These are phyloP conservation scores for Ornithoptera priamus DNA, from an alignment of 2,888 invertebrate genomes.

Conservation along the genomic window DNA sequence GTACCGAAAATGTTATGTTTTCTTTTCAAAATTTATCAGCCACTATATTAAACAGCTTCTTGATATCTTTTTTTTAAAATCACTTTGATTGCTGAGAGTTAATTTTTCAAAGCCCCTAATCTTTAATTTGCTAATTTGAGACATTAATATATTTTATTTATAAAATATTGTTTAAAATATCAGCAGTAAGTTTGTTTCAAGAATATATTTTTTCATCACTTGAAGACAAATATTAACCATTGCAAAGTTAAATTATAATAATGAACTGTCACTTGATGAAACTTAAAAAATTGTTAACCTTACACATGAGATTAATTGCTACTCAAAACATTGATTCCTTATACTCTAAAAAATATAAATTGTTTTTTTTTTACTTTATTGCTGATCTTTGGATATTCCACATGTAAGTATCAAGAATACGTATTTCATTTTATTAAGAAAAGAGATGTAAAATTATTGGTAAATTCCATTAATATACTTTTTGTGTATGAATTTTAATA, in stretches of 20 bases:
- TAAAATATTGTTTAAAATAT: too few relatives aligned
- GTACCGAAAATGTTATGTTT: neutral
- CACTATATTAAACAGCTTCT: neutral
- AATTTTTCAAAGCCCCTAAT: neutral
- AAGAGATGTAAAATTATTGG: neutral
- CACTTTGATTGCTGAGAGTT: neutral
- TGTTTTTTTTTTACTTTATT: conserved; percentile 12
- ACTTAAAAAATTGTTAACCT: neutral
- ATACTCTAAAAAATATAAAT: neutral
- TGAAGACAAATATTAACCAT: too few relatives aligned
- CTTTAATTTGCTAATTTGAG: too few relatives aligned
- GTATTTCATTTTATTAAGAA: neutral
- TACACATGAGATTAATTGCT: neutral
- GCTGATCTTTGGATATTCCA: conserved; percentile 25
- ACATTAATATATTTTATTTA: too few relatives aligned
- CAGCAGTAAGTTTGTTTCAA: too few relatives aligned
- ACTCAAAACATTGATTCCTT: neutral
- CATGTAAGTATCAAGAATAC: conserved; percentile 24
- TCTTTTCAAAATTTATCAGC: neutral
- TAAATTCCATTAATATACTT: neutral
- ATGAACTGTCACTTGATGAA: too few relatives aligned
- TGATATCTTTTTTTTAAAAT: neutral
- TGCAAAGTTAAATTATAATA: too few relatives aligned
- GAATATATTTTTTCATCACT: too few relatives aligned
- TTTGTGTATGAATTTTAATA: neutral